Conservation (phyloP, 2,888 invertebrate genomes). For the Drosophila koepferae region DNA sequence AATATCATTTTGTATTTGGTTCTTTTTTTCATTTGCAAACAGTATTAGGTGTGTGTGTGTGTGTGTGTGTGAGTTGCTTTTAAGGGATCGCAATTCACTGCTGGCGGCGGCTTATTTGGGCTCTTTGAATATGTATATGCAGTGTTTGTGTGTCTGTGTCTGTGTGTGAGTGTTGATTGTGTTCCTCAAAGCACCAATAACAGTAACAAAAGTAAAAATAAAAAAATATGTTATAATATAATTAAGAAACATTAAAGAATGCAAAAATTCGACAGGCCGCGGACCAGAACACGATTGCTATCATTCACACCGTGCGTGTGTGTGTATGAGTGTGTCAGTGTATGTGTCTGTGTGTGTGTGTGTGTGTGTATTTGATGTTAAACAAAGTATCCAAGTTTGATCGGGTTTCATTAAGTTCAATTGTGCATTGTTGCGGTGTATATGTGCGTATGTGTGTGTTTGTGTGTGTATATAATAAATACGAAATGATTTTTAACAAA, state of each 20-base stretch:
- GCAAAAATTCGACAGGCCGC: conserved; percentile 50
- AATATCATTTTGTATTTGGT: conserved; percentile 59
- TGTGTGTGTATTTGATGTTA: conserved; percentile 16
- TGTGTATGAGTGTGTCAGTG: conserved; percentile 5
- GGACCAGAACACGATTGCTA: conserved; percentile 46
- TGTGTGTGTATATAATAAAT: conserved; percentile 44
- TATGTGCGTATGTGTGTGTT: conserved; percentile 8
- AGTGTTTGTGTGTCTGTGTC: conserved; percentile 11
- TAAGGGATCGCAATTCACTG: conserved; percentile 20
- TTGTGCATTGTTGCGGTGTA: conserved; percentile 11
- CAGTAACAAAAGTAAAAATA: conserved; percentile 48
- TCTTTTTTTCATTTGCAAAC: conserved; percentile 56
- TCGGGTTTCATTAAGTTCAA: conserved; percentile 30
- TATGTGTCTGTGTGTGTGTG: background rate
- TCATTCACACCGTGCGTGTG: conserved; percentile 52
- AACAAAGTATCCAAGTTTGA: conserved; percentile 43
- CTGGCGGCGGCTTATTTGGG: conserved; percentile 32
- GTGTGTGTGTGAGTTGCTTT: conserved; percentile 20
- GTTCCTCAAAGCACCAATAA: conserved; percentile 66
- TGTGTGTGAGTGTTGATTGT: conserved; percentile 11
- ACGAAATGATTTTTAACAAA: conserved; percentile 58
- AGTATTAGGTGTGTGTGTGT: conserved; percentile 19
- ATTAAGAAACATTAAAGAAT: conserved; percentile 38
- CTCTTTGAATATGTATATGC: conserved; percentile 20
- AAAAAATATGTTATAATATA: conserved; percentile 21